phyloP scores from a whole-genome alignment of 2,888 invertebrate genomes.

The Margaritifera margaritifera region DNA sequence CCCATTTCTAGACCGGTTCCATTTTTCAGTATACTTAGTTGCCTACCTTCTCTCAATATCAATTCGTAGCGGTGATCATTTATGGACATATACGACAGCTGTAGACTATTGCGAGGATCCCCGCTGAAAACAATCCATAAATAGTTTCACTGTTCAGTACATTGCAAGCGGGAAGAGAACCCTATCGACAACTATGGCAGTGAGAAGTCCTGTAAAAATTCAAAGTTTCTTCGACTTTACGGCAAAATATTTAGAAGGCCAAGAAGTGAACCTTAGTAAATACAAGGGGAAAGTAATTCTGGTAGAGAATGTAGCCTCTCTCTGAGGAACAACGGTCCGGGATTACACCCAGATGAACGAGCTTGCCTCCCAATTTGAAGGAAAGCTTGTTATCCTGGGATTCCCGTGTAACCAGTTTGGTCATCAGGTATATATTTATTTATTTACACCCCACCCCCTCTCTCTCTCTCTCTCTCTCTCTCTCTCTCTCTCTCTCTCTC shows the following conservation, averaged over 20 bases:
- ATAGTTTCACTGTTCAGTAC: no score
- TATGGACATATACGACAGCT: no score
- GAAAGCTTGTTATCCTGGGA: constrained; percentile 63
- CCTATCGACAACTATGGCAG: background rate
- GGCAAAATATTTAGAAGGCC: constrained; percentile 26
- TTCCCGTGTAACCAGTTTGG: constrained; percentile 72
- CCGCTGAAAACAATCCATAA: no score
- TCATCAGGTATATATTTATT: constrained; percentile 60
- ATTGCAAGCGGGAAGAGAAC: no score
- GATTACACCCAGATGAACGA: constrained; percentile 70
- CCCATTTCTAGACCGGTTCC: no score
- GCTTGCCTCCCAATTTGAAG: constrained; percentile 59
- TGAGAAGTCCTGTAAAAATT: constrained; percentile 10
- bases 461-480: background rate
- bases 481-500: background rate
- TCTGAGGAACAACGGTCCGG: constrained; percentile 69
- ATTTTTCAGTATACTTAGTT: no score
- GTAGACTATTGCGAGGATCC: no score
- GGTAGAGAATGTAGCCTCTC: constrained; percentile 69
- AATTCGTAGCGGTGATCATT: no score
- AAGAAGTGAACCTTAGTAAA: constrained; percentile 33
- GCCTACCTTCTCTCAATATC: no score
- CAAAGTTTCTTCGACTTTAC: constrained; percentile 37
- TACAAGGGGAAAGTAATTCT: constrained; percentile 67
- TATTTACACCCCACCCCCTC: background rate